phyloP scores from a whole-genome alignment of 2,113 vertebrate genomes.

The Falcunculus frontatus region DNA sequence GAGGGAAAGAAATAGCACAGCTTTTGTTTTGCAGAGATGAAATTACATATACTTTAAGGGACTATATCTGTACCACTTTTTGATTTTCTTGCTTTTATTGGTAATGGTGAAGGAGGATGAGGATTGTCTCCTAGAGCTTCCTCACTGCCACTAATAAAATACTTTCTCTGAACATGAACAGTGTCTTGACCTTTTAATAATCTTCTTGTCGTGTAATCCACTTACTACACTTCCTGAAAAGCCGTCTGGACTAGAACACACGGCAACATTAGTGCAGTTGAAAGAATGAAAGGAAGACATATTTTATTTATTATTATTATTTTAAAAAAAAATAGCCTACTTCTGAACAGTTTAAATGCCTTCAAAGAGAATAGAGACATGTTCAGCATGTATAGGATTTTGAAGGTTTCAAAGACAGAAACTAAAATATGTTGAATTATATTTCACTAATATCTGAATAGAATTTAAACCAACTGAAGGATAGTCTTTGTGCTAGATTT shows the following conservation, averaged over 20 bases:
- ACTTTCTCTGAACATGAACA: background rate
- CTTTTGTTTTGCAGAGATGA: background rate
- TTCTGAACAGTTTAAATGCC: background rate
- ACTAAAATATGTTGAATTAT: background rate
- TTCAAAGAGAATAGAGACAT: background rate
- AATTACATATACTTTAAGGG: background rate
- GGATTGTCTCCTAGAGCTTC: background rate
- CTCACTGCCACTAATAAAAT: background rate
- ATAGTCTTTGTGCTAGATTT: background rate
- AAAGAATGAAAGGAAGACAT: background rate
- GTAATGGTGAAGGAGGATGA: background rate
- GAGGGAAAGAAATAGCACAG: background rate
- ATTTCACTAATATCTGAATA: background rate
- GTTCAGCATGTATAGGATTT: background rate
- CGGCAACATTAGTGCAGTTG: background rate
- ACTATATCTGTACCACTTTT: background rate
- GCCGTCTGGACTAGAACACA: background rate
- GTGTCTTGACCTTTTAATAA: background rate
- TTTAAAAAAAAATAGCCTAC: no score
- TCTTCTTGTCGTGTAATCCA: background rate
- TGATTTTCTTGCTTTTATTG: background rate
- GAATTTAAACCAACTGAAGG: background rate
- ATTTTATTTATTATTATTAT: background rate
- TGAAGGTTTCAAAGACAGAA: background rate
- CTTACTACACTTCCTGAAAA: background rate